Evolutionary conservation across 1,140 invertebrate genomes (phyloP).

Genomic region (Limonius californicus): DNA sequence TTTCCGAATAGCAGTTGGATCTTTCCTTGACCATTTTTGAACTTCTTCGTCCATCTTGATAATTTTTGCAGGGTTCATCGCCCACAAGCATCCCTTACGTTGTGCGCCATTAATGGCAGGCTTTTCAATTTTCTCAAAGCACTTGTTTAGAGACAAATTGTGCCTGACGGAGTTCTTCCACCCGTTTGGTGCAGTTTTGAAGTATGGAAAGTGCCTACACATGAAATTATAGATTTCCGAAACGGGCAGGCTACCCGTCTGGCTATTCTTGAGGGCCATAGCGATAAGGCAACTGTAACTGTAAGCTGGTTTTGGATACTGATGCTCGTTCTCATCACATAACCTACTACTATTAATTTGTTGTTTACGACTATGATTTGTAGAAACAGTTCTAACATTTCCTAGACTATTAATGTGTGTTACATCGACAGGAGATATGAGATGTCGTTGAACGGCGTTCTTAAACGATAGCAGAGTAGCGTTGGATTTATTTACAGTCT

Average conservation of each 20-base stretch:
- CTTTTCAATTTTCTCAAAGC: conserved; percentile 97
- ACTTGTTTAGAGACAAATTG: conserved; percentile 94
- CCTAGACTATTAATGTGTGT: conserved; percentile 37
- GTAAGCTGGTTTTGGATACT: conserved; percentile 94
- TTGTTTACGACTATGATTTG: conserved; percentile 50
- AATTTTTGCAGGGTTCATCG: conserved; percentile 91
- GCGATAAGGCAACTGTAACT: conserved; percentile 97
- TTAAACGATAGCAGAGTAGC: conserved; percentile 37
- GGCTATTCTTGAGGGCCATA: conserved; percentile 94
- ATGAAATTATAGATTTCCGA: conserved; percentile 99
- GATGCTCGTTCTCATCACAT: conserved; percentile 59
- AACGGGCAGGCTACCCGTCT: conserved; percentile 89
- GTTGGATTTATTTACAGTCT: conserved; percentile 30
- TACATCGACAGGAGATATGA: conserved; percentile 35
- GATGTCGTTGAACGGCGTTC: conserved; percentile 34
- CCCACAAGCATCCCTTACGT: conserved; percentile 90
- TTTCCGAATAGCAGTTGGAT: conserved; percentile 77
- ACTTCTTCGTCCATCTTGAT: conserved; percentile 97
- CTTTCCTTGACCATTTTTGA: conserved; percentile 93
- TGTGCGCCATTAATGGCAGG: conserved; percentile 76
- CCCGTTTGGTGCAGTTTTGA: conserved; percentile 93
- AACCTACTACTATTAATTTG: conserved; percentile 51
- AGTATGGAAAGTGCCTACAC: conserved; percentile 97
- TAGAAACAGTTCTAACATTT: conserved; percentile 34
- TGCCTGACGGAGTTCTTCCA: conserved; percentile 98